Conservation (phyloP, 2,113 vertebrate genomes). For the Helogale parvula region DNA sequence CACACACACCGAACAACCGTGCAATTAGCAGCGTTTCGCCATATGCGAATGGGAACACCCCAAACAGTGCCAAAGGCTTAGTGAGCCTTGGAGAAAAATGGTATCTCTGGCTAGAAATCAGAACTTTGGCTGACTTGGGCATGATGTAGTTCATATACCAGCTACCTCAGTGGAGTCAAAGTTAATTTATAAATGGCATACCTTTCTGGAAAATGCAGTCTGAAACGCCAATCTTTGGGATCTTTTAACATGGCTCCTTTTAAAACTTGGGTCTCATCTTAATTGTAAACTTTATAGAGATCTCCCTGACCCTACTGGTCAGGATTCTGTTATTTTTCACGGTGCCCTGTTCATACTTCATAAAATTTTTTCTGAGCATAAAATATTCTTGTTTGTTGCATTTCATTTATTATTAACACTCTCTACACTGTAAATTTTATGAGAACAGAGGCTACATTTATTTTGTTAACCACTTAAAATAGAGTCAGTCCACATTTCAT, state of each 20-base stretch:
- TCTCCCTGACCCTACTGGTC: background rate
- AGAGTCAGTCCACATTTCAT: background rate
- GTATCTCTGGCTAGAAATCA: background rate
- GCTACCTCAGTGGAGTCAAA: background rate
- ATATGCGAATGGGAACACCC: background rate
- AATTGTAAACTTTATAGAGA: background rate
- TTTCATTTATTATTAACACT: background rate
- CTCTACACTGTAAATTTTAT: background rate
- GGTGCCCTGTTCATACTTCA: background rate
- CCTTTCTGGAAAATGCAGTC: background rate
- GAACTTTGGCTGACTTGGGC: background rate
- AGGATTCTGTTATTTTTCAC: background rate
- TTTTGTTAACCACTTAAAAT: background rate
- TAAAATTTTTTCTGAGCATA: background rate
- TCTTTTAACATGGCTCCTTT: background rate
- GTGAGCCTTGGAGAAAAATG: background rate
- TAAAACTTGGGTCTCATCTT: background rate
- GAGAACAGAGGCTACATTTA: background rate
- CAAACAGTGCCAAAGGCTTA: background rate
- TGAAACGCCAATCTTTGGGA: background rate
- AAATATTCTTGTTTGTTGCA: background rate
- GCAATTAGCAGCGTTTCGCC: conserved; percentile 16
- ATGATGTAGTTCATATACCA: background rate
- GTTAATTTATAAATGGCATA: background rate
- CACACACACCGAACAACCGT: background rate